phyloP scores from a whole-genome alignment of 2,888 invertebrate genomes.

The Pomacea canaliculata region DNA sequence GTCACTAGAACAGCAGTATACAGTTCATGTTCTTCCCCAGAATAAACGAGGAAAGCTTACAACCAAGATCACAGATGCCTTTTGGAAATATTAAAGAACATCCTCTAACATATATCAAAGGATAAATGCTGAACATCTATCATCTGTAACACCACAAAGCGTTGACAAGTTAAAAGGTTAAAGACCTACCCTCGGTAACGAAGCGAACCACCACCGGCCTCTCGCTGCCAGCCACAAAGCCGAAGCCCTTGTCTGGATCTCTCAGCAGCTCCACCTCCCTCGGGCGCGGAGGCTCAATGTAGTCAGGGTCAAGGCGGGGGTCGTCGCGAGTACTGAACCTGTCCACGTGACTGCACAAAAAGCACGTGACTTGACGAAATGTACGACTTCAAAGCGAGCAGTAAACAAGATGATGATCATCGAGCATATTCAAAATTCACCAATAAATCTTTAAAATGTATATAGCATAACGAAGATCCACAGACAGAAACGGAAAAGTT shows the following conservation, averaged over 20 bases:
- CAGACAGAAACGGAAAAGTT: too few species aligned
- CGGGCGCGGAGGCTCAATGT: slow-evolving; percentile 80
- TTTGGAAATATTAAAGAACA: too few species aligned
- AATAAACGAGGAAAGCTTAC: too few species aligned
- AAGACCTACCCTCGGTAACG: slow-evolving; percentile 71
- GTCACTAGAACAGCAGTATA: too few species aligned
- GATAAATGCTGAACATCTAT: too few species aligned
- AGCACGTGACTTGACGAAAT: neutral
- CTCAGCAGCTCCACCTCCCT: slow-evolving; percentile 81
- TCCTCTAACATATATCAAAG: too few species aligned
- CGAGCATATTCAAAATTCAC: neutral
- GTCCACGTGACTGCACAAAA: slow-evolving; percentile 74
- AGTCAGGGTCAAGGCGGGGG: slow-evolving; percentile 79
- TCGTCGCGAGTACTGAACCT: slow-evolving; percentile 93
- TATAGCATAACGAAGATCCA: neutral
- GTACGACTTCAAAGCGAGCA: neutral
- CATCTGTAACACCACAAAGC: too few species aligned
- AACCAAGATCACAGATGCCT: too few species aligned
- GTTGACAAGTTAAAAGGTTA: too few species aligned
- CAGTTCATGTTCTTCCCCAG: too few species aligned
- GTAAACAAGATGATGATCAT: neutral
- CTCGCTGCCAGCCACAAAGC: slow-evolving; percentile 95
- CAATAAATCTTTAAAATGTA: neutral
- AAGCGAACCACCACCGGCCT: slow-evolving; percentile 89
- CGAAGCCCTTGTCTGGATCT: slow-evolving; percentile 87